phyloP scores from a whole-genome alignment of 2,113 vertebrate species.

The Pseudorectes ferrugineus region DNA sequence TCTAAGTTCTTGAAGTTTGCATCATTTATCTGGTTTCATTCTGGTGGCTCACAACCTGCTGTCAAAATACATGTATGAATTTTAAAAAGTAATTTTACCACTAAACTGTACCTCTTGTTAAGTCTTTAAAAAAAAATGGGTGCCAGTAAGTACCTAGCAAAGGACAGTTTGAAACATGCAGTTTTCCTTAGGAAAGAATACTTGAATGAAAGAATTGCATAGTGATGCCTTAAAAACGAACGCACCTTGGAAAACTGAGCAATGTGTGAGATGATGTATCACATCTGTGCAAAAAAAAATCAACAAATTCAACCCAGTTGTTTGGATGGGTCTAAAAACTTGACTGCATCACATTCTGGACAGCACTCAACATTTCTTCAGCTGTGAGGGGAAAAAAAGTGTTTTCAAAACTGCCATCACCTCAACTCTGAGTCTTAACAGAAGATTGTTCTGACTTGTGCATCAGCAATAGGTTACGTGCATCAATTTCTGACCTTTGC shows the following conservation, averaged over 20 bases:
- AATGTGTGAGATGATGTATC: neutral
- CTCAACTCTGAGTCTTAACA: neutral
- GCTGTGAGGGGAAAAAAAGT: neutral
- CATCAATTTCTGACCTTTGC: constrained; percentile 32
- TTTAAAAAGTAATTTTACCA: neutral
- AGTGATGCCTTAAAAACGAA: neutral
- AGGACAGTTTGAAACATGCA: neutral
- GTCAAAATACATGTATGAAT: neutral
- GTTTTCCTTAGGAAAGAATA: neutral
- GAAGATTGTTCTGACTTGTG: neutral
- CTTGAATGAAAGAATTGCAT: neutral
- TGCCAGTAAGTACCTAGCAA: neutral
- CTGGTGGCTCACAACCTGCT: neutral
- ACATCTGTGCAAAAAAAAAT: neutral
- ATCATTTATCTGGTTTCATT: neutral
- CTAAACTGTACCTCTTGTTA: neutral
- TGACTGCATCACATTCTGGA: neutral
- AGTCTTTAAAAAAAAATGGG: neutral
- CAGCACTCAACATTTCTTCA: neutral
- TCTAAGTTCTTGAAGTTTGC: neutral
- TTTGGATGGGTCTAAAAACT: neutral
- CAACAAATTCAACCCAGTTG: neutral
- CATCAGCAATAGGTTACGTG: neutral
- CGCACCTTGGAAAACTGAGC: neutral
- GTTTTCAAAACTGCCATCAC: neutral